Evolutionary conservation across 2,797 vertebrate species (phyloP).

Genomic region (Lagodon rhomboides): DNA sequence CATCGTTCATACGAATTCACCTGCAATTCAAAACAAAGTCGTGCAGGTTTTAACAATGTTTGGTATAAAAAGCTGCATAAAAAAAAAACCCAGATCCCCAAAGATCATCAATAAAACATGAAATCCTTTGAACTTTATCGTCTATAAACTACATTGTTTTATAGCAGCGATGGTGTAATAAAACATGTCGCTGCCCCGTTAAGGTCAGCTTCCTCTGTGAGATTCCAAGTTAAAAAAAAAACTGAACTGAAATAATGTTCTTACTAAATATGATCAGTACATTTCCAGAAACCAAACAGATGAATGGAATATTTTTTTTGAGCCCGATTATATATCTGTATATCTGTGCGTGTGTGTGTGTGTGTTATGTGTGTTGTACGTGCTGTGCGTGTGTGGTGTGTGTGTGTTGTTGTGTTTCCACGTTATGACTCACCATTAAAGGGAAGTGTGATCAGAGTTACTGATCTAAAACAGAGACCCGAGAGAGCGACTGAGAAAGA

Average conservation of each 20-base stretch:
- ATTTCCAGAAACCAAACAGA: neutral
- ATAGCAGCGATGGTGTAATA: neutral
- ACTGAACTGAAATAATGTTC: too few relatives aligned
- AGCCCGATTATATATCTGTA: too few relatives aligned
- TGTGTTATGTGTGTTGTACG: neutral
- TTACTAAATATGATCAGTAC: fast-evolving
- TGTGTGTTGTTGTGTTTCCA: constrained; percentile 40
- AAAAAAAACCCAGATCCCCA: too few relatives aligned
- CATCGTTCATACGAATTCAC: neutral
- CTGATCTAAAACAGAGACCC: neutral
- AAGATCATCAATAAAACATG: neutral
- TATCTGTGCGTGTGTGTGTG: neutral
- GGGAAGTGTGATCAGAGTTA: neutral
- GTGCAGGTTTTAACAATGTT: neutral
- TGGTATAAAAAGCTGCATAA: neutral
- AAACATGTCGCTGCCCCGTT: neutral
- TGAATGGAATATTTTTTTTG: neutral
- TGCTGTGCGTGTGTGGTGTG: neutral
- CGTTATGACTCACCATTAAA: constrained; percentile 21
- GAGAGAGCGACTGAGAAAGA: neutral
- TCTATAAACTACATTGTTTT: neutral
- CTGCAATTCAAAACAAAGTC: neutral
- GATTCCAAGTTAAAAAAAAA: neutral
- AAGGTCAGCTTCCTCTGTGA: constrained; percentile 5
- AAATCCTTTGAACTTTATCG: neutral